Base-by-base conservation (phyloP, 2,888 invertebrate species). In the Melanophora roralis region DNA sequence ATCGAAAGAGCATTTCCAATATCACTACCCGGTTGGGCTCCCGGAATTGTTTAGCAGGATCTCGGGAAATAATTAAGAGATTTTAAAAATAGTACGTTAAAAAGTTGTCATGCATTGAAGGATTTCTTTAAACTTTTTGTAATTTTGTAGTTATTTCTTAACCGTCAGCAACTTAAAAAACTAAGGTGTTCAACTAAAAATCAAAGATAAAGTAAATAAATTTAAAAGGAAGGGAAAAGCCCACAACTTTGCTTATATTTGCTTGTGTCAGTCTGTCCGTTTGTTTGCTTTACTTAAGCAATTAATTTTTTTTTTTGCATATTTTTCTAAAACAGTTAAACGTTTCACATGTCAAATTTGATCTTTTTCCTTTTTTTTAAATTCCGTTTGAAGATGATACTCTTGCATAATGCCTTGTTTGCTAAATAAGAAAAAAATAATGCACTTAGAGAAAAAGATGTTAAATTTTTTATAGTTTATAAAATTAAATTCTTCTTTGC, bases 131-230 rank as follows among this genome's bases (percentile, higher is more conserved):
- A n/a, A n/a, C n/a, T n/a, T n/a, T n/a, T n/a, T n/a, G n/a, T 16
- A 1, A 4, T 14, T 12, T 53, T 34, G 21, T 38, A 34, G 11
- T 12, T 51, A 7, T 14, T 27, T 6, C 32, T 57, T 21, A 38
- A n/a, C n/a, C n/a, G n/a, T n/a, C 57, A 38, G 38, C 36, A 38
- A 21, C 19, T 45, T 45, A 8, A 59, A 32, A 9, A 43, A 19
- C 51, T 43, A 51, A 71, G 19, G 27, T 64, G 34, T 74, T 60
- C 36, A 45, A 75, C 36, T 53, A 38, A 53, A 60, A 68, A 45
- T 53, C 23, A 55, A 68, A 76, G 16, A 47, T 68, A 34, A 68
- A 69, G 51, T 36, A 38, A 19, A 12, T 43, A 51, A 19, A 43
- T 16, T 34, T 27, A 53, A 36, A 11, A 62, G 47, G 51, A 68